These are phyloP conservation scores for Ciconia nigra DNA, from an alignment of 2,797 vertebrate genomes.

Conservation along the genomic window DNA sequence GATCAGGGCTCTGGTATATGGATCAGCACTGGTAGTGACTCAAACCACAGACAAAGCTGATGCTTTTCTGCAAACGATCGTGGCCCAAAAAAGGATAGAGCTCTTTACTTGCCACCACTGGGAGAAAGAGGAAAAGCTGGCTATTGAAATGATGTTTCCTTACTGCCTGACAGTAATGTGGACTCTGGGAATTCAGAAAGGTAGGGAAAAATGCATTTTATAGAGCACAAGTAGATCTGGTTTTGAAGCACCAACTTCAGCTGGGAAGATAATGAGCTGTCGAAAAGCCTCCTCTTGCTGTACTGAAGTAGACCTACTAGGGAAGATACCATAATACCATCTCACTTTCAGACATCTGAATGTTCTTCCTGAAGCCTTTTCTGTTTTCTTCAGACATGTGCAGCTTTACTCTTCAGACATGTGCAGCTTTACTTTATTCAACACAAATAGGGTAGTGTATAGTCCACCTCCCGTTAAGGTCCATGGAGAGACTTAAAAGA, in stretches of 20 bases:
- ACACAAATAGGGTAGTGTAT: background rate
- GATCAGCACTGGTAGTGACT: background rate
- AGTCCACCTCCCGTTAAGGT: background rate
- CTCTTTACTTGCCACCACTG: background rate
- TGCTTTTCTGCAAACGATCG: background rate
- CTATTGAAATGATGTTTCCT: background rate
- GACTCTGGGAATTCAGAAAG: background rate
- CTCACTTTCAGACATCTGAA: background rate
- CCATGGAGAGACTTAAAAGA: background rate
- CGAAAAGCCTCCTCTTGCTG: background rate
- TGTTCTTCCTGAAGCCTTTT: background rate
- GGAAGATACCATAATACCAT: background rate
- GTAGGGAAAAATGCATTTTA: background rate
- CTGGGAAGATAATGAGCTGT: background rate
- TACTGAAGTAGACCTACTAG: background rate
- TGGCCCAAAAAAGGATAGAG: background rate
- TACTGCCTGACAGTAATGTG: background rate
- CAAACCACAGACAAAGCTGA: background rate
- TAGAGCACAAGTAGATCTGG: background rate
- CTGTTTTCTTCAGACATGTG: background rate
- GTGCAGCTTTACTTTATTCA: background rate
- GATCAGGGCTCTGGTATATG: background rate
- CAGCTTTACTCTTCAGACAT: background rate
- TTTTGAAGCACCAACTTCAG: background rate
- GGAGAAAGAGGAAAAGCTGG: background rate